Evolutionary conservation across 2,113 vertebrate genomes (phyloP).

Genomic region (Tragelaphus buxtoni): DNA sequence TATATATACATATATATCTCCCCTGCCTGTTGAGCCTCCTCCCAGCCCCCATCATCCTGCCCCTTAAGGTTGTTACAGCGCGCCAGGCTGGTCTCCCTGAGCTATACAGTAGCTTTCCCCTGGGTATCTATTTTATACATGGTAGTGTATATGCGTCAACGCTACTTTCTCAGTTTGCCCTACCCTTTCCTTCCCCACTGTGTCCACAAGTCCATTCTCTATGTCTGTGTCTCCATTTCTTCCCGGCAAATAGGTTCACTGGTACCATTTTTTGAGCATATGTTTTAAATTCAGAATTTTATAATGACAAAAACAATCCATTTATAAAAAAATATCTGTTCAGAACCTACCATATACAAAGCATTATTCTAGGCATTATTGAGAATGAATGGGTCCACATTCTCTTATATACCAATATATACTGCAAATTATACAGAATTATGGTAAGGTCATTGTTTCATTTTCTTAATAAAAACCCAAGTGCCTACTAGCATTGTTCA

Average conservation of each 20-base stretch:
- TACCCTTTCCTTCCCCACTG: neutral
- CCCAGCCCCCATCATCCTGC: neutral
- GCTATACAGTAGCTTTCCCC: neutral
- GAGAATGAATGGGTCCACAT: neutral
- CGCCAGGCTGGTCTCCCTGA: neutral
- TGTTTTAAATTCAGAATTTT: slow-evolving; percentile 16
- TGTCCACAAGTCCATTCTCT: neutral
- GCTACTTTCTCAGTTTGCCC: neutral
- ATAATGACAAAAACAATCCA: neutral
- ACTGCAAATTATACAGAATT: neutral
- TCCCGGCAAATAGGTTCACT: neutral
- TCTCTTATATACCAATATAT: neutral
- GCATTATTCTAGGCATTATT: neutral
- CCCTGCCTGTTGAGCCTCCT: neutral
- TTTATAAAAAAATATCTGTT: neutral
- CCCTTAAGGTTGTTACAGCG: neutral
- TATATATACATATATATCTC: neutral
- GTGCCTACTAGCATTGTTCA: neutral
- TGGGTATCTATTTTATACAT: neutral
- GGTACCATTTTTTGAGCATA: neutral
- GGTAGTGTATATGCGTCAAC: neutral
- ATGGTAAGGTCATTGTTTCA: neutral
- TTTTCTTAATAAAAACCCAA: neutral
- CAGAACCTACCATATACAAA: neutral
- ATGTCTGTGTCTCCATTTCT: neutral